Evolutionary conservation across 2,888 invertebrate species (phyloP).

Genomic region (Margaritifera margaritifera): DNA sequence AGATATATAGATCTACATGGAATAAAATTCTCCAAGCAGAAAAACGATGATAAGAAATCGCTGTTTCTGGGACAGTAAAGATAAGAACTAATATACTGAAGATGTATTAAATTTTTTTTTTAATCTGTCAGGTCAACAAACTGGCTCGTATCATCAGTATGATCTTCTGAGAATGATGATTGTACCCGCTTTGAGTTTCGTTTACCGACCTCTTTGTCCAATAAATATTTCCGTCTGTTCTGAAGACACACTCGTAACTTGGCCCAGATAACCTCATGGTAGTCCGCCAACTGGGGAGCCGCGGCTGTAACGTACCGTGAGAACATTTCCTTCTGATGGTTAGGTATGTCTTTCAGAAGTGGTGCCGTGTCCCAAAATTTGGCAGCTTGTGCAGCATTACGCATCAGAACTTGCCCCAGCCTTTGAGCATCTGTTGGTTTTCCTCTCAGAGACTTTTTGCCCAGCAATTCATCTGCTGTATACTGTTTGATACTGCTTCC

Average conservation of each 20-base stretch:
- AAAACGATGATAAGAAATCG: too few relatives aligned
- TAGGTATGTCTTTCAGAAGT: constrained; percentile 31
- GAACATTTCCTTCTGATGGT: constrained; percentile 24
- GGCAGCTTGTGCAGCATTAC: constrained; percentile 39
- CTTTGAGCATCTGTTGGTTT: constrained; percentile 36
- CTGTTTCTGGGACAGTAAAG: too few relatives aligned
- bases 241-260: constrained; percentile 37
- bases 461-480: constrained; percentile 30
- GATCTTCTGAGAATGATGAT: too few relatives aligned
- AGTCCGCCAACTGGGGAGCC: constrained; percentile 34
- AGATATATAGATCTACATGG: too few relatives aligned
- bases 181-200: constrained; percentile 1
- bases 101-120: too few relatives aligned
- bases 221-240: constrained; percentile 40
- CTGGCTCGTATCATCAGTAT: too few relatives aligned
- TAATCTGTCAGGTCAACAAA: too few relatives aligned
- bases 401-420: constrained; percentile 30
- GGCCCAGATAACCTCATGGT: constrained; percentile 28
- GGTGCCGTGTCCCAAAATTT: constrained; percentile 39
- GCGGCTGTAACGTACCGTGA: constrained; percentile 22
- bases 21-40: too few relatives aligned
- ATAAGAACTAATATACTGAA: too few relatives aligned
- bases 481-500: constrained; percentile 5
- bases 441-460: constrained; percentile 30
- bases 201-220: constrained; percentile 37